Evolutionary conservation across 2,888 invertebrate genomes (phyloP), one percentile per base, ranked within the genome.

Genomic region (Eristalinus aeneus): DNA sequence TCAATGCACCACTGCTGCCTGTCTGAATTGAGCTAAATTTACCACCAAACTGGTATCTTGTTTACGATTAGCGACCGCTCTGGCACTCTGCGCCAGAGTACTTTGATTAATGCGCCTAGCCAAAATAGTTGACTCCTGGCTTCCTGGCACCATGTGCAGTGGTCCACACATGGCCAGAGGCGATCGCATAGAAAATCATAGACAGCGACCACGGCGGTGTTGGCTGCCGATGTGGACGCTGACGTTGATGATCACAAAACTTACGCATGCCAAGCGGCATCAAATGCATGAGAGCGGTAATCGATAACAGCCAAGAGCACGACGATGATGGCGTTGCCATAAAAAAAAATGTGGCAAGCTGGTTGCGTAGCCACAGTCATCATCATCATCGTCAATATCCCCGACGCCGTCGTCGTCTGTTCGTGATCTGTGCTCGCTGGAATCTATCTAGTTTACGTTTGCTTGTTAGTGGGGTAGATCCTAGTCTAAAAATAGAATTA

Each of bases 11-110:
- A 39, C 9, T 10, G 67, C 64, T 73, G 63, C 64, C 36, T 61
- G 73, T 86, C 77, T 78, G 73, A 82, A 78, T 78, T 82, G 81
- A 85, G 81, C 81, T 76, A 73, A 85, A 85, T 85, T 78, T 78
- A 77, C 54, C 63, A 69, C 53, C 32, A 71, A 56, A 86, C 82
- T 31, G 61, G 86, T 71, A 82, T 86, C 64, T 69, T 77, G 82
- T 82, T 86, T 71, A 71, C 67, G 73, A 73, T 86, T 73, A 85
- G n/a, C 23, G 11, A n/a, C 39, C 22, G 39, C 39, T 63, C 56
- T 34, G 77, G 5, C 12, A n/a, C 56, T 77, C 69, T 32, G 23
- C 34, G 23, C 20, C 27, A 2, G 67, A 39, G n/a, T 58, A 73
- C 53, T 74, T 86, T 82, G 71, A 82, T 78, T 69, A 39, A 86